These are phyloP conservation scores for Halocaridina rubra DNA, from an alignment of 2,888 invertebrate species.

Conservation along the genomic window DNA sequence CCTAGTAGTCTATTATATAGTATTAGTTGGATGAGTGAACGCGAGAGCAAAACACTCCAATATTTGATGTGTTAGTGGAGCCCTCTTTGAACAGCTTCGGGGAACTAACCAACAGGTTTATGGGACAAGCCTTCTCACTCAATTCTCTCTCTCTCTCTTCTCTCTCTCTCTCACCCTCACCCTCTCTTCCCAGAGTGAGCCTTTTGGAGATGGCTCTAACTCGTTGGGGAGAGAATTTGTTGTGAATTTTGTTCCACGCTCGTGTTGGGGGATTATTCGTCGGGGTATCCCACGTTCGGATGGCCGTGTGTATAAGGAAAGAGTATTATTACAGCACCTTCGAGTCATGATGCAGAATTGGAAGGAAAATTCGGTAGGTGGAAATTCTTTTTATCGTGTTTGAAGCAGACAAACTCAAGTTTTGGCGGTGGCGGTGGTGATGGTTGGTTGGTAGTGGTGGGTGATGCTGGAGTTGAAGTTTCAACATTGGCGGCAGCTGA, in stretches of 20 bases:
- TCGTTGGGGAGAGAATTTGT: conserved; percentile 12
- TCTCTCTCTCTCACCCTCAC: background rate
- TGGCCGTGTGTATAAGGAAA: conserved; percentile 24
- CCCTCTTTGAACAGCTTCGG: background rate
- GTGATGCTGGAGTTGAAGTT: background rate
- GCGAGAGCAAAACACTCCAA: too few relatives aligned
- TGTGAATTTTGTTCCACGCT: conserved; percentile 15
- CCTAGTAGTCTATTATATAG: too few relatives aligned
- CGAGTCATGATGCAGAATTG: conserved; percentile 32
- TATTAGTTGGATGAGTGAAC: too few relatives aligned
- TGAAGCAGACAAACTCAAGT: background rate
- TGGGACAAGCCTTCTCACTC: background rate
- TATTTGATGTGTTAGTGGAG: too few relatives aligned
- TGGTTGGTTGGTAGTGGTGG: background rate
- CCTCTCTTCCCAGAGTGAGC: background rate
- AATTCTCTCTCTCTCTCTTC: background rate
- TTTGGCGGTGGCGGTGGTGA: background rate
- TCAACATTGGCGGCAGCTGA: background rate
- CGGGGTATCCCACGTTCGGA: background rate
- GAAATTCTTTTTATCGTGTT: background rate
- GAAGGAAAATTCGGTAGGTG: conserved; percentile 44
- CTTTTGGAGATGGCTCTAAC: background rate
- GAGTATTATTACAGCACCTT: background rate
- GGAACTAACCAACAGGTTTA: background rate
- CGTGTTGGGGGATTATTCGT: background rate